Percentiles rank a stretch among this genome's conserved stretches.
Conservation (phyloP, 2,113 vertebrate species). For the Zosterops hypoxanthus region DNA sequence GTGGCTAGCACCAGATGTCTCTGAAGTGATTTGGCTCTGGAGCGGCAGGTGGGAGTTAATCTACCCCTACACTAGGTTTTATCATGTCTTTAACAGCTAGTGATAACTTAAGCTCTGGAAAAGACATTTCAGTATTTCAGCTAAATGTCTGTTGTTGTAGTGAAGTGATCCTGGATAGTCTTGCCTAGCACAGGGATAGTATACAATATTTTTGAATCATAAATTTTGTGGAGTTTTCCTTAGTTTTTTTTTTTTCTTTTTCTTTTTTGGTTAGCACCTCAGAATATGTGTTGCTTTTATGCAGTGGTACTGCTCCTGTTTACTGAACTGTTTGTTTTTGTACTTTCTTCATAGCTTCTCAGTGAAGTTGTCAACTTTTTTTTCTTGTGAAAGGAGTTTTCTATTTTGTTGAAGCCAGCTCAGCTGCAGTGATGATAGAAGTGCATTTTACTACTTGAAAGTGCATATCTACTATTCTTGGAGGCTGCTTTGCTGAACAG, state of each 20-base stretch:
- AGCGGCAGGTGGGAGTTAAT: not conserved
- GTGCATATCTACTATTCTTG: not conserved
- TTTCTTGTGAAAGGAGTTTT: not conserved
- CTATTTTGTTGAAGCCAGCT: not conserved
- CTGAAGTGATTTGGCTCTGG: not conserved
- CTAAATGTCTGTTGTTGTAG: not conserved
- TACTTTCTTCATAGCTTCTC: not conserved
- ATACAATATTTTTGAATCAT: not conserved
- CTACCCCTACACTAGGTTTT: not conserved
- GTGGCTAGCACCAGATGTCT: not conserved
- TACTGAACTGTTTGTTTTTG: not conserved
- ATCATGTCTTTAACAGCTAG: not conserved
- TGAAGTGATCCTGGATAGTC: not conserved
- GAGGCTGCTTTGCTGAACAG: not conserved
- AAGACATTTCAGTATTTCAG: not conserved
- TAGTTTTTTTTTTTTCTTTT: accelerated
- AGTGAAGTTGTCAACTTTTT: not conserved
- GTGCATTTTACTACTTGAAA: not conserved
- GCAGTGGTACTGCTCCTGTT: not conserved
- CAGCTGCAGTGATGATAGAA: not conserved
- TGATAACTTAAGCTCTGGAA: not conserved
- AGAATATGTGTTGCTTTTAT: not conserved
- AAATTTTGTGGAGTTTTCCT: not conserved
- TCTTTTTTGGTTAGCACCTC: not conserved
- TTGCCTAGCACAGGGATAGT: not conserved